Evolutionary conservation across 2,888 invertebrate species (phyloP), one percentile per base, ranked within the genome.

Genomic region (Oscheius onirici): DNA sequence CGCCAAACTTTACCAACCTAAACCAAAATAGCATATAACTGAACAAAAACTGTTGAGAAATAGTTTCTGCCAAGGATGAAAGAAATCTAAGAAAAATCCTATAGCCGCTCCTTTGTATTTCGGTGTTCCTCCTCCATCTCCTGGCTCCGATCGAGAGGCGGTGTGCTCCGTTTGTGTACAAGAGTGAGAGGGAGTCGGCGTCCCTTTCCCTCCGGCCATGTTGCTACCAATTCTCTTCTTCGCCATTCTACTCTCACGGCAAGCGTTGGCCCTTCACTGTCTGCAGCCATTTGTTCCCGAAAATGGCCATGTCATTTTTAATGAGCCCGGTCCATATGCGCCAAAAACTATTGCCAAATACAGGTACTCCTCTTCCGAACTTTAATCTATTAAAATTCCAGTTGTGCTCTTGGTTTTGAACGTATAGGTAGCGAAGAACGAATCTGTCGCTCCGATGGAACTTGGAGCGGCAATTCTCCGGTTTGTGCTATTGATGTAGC

Each of bases 401-500:
- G 92, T 5, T 97, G 97, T 88, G 93, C 94, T 20, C 92, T 93
- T 65, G 95, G 94, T 0, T 95, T 93, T 89, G 93, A 93, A 88
- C 92, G 95, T 73, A 93, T 94, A 0, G 95, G 95, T 0, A 90
- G 94, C 0, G 92, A 93, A 84, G 93, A 93, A 86, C 90, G 95
- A 65, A 92, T 92, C 15, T 84, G 84, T 69, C 74, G 72, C 0
- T 34, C 68, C 1, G 77, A 81, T 57, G 84, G 84, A 5, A 68
- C 69, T 8, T 84, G 84, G 84, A 73, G 78, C 13, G 77, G 76
- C 54, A 65, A 70, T 46, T 67, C 82, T 22, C 84, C 83, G 2
- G 70, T 81, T 51, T 84, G 84, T 61, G 84, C 79, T n/a, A 81
- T 84, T 43, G 83, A 84, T 73, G 82, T 84, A 20, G 81, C 81